Evolutionary conservation across 2,888 invertebrate genomes (phyloP).

Genomic region (Lasioglossum villosulum): DNA sequence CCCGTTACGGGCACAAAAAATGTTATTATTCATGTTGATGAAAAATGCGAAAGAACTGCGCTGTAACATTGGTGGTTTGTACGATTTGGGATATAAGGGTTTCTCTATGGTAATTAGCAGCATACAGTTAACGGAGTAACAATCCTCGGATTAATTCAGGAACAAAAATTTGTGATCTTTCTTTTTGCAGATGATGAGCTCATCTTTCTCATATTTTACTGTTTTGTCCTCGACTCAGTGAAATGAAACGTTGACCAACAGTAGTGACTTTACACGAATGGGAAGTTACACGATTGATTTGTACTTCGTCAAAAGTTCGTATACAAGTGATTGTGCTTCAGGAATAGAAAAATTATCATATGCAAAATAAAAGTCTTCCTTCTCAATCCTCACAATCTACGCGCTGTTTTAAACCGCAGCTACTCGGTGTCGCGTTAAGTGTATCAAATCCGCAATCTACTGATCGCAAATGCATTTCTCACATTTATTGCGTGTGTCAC

Average conservation of each 20-base stretch:
- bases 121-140: neutral
- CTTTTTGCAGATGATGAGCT: neutral
- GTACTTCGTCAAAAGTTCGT: neutral
- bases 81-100: neutral
- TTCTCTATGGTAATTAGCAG: neutral
- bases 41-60: neutral
- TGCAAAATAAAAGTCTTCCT: too few species aligned
- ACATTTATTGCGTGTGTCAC: neutral
- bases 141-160: neutral
- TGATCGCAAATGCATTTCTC: neutral
- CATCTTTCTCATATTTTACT: neutral
- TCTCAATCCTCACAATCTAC: too few species aligned
- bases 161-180: neutral
- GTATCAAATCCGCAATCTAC: too few species aligned
- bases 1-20: neutral
- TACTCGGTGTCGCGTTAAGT: too few species aligned
- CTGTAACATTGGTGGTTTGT: neutral
- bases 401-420: too few species aligned
- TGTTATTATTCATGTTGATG: neutral
- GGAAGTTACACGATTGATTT: neutral
- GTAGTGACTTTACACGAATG: neutral
- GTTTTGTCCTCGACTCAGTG: neutral
- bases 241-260: neutral
- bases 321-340: neutral
- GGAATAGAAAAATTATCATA: too few species aligned